A percentile compares a stretch with the other conserved stretches of the same genome.
Conservation (phyloP, 2,888 invertebrate species). For the Apeira syringaria region DNA sequence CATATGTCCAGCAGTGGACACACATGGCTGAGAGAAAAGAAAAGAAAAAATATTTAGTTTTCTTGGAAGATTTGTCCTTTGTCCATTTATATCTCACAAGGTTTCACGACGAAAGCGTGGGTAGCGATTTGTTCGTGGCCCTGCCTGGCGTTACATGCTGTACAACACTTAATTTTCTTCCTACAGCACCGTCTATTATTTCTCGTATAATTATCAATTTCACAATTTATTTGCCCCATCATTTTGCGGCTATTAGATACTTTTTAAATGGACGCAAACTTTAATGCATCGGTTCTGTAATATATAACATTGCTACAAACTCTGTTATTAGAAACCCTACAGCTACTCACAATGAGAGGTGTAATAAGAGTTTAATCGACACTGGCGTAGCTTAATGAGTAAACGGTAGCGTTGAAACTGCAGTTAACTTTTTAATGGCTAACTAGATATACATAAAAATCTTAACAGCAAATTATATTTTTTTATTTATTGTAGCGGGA, state of each 20-base stretch:
- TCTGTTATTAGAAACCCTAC: constrained; percentile 14
- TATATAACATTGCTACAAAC: constrained; percentile 5
- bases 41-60: no score
- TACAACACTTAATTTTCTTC: constrained; percentile 31
- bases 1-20: no score
- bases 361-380: constrained; percentile 4
- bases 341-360: constrained; percentile 4
- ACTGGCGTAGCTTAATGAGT: constrained; percentile 1
- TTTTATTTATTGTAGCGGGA: no score
- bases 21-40: no score
- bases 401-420: constrained; percentile 1
- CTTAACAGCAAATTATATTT: no score
- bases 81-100: no score
- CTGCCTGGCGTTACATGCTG: no score
- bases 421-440: constrained; percentile 1
- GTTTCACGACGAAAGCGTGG: no score
- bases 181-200: constrained; percentile 25
- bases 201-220: constrained; percentile 41
- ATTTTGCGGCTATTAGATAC: constrained; percentile 37
- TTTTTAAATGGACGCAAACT: constrained; percentile 35
- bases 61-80: no score
- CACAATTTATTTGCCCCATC: constrained; percentile 38
- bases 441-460: no score
- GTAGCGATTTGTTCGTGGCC: no score
- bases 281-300: constrained; percentile 18